phyloP scores from a whole-genome alignment of 1,140 invertebrate species.

The Ylistrum balloti region DNA sequence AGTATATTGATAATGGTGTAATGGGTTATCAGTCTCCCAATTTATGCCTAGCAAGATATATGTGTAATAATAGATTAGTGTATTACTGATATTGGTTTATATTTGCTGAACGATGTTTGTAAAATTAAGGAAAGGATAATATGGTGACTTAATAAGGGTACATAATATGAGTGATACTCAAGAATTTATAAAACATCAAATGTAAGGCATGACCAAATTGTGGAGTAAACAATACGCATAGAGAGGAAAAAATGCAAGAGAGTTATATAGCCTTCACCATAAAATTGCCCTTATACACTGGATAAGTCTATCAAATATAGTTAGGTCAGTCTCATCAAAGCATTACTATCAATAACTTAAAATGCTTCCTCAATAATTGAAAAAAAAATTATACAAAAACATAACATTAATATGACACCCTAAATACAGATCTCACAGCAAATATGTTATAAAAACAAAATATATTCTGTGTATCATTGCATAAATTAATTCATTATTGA shows the following conservation, averaged over 20 bases:
- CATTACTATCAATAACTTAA: neutral
- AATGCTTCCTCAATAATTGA: neutral
- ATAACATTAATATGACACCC: too few species aligned
- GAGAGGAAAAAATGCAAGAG: neutral
- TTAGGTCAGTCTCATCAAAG: neutral
- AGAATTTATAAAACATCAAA: neutral
- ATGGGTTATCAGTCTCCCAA: too few species aligned
- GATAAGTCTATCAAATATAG: neutral
- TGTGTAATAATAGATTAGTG: neutral
- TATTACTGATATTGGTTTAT: neutral
- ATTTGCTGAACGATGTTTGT: neutral
- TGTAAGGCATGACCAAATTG: neutral
- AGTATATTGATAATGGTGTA: too few species aligned
- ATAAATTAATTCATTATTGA: too few species aligned
- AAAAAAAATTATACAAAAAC: too few species aligned
- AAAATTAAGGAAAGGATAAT: neutral
- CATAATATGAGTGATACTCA: neutral
- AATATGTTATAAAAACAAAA: too few species aligned
- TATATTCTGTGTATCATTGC: too few species aligned
- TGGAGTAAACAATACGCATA: neutral
- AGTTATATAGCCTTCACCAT: neutral
- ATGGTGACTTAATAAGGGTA: neutral
- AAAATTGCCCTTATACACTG: neutral
- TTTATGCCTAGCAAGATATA: neutral
- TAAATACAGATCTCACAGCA: too few species aligned